These are phyloP conservation scores for Genyomyrus donnyi DNA, from an alignment of 2,113 vertebrate species.

Conservation along the genomic window DNA sequence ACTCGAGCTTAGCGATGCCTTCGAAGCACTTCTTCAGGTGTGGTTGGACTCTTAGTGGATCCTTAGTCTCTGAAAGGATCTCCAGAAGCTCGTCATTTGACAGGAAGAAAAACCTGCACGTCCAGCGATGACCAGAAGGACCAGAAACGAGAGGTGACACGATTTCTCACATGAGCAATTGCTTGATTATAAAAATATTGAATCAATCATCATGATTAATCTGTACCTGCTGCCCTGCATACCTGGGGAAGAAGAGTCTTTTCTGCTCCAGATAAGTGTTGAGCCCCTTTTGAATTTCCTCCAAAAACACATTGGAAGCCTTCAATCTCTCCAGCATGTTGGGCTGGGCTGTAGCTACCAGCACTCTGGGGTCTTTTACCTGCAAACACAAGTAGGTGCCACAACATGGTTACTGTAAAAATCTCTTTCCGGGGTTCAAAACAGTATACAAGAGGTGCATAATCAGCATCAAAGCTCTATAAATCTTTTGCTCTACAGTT, in stretches of 20 bases:
- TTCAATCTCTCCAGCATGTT: slow-evolving; percentile 74
- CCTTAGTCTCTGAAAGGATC: slow-evolving; percentile 88
- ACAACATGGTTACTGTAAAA: not conserved
- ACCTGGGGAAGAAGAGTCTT: slow-evolving; percentile 75
- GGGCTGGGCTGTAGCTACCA: slow-evolving; percentile 42
- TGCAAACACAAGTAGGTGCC: slow-evolving; percentile 27
- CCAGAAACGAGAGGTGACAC: not conserved
- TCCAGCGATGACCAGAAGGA: not conserved
- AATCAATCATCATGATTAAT: not conserved
- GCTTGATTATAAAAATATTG: not conserved
- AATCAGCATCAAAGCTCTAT: not conserved
- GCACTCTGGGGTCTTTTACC: slow-evolving; percentile 56
- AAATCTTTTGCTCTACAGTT: not conserved
- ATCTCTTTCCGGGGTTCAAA: not conserved
- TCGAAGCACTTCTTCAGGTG: slow-evolving; percentile 94
- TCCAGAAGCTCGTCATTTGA: slow-evolving; percentile 88
- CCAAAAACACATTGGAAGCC: slow-evolving; percentile 73
- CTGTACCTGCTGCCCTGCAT: slow-evolving; percentile 21
- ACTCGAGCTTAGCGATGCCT: slow-evolving; percentile 81
- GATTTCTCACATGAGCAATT: too few species aligned
- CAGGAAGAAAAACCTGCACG: slow-evolving; percentile 80
- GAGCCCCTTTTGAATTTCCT: slow-evolving; percentile 75
- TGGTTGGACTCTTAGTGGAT: slow-evolving; percentile 81
- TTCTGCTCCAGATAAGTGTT: slow-evolving; percentile 84
- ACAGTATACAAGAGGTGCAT: not conserved